Percentiles rank a stretch among this genome's conserved stretches.
Conservation (phyloP, 1,140 invertebrate genomes). For the Pygmarrhopalites habei region DNA sequence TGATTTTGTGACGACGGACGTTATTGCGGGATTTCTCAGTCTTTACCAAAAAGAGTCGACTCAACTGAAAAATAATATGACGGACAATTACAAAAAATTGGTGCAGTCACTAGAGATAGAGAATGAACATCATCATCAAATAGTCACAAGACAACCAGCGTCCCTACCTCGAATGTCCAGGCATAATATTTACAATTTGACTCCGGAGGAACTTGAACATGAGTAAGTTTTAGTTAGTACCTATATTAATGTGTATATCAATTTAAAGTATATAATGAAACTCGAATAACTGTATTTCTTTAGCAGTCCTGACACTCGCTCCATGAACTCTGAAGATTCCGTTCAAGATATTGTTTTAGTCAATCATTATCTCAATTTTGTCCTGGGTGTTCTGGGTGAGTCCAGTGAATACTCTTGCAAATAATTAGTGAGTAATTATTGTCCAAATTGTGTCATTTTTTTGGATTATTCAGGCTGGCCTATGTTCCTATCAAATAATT, state of each 20-base stretch:
- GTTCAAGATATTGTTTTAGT: constrained; percentile 24
- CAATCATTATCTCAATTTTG: constrained; percentile 26
- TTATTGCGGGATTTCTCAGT: constrained; percentile 74
- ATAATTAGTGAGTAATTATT: too few species aligned
- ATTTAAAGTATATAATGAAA: too few species aligned
- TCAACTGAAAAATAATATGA: background rate
- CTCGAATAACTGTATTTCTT: too few species aligned
- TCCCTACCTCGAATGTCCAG: too few species aligned
- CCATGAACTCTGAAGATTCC: too few species aligned
- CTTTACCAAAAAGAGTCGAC: constrained; percentile 46
- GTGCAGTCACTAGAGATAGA: constrained; percentile 5
- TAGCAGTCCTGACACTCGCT: too few species aligned
- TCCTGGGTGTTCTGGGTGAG: background rate
- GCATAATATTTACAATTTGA: too few species aligned
- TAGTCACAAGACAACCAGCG: constrained; percentile 14
- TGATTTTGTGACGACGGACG: constrained; percentile 78
- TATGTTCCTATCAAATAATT: constrained; percentile 18
- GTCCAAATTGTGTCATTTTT: background rate
- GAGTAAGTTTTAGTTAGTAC: too few species aligned
- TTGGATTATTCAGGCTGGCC: constrained; percentile 30
- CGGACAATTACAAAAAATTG: background rate
- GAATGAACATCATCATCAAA: constrained; percentile 4
- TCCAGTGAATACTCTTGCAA: too few species aligned
- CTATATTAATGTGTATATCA: too few species aligned
- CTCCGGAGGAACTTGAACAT: too few species aligned